A percentile compares a stretch with the other conserved stretches of the same genome.
phyloP scores from a whole-genome alignment of 2,888 invertebrate genomes.

The Noctua fimbriata region DNA sequence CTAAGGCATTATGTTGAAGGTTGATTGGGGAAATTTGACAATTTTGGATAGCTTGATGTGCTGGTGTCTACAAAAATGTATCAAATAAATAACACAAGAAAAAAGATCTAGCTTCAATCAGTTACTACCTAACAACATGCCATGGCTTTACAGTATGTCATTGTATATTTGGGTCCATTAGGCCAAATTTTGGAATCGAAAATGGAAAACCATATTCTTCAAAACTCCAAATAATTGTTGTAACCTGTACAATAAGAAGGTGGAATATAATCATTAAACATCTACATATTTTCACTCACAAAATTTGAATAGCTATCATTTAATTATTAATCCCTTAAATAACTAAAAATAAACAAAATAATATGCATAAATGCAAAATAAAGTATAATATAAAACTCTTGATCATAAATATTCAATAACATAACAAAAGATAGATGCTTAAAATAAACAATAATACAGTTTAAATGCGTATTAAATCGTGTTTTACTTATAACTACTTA shows the following conservation, averaged over 20 bases:
- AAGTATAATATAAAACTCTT: conserved; percentile 10
- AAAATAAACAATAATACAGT: conserved; percentile 5
- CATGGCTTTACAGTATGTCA: not conserved
- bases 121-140: not conserved
- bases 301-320: not conserved
- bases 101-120: not conserved
- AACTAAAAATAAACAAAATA: not conserved
- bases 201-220: not conserved
- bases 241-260: not conserved
- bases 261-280: not conserved
- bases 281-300: not conserved
- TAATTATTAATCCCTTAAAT: not conserved
- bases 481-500: conserved; percentile 11
- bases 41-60: too few species aligned
- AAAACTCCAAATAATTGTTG: not conserved
- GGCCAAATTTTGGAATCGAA: not conserved
- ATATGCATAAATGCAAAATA: conserved; percentile 10
- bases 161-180: not conserved
- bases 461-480: conserved; percentile 14
- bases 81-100: not conserved
- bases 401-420: conserved; percentile 20
- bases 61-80: not conserved
- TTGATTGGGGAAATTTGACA: too few species aligned
- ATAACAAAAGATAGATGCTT: conserved; percentile 18
- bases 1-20: too few species aligned